phyloP scores from a whole-genome alignment of 2,113 vertebrate genomes.

The Cnemophilus loriae region DNA sequence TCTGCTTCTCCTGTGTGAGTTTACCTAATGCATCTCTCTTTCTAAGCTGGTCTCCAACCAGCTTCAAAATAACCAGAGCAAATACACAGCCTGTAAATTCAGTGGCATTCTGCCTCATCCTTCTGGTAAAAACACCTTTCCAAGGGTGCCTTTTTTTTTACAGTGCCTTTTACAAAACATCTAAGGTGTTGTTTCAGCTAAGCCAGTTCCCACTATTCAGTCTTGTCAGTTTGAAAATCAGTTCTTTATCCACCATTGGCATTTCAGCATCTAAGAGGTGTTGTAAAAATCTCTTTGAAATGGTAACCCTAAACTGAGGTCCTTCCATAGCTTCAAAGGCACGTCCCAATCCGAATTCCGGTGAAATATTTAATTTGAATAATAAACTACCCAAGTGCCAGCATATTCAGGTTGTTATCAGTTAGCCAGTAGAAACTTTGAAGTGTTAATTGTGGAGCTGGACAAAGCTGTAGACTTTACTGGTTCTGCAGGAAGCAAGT shows the following conservation, averaged over 20 bases:
- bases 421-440: conserved; percentile 44
- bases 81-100: not conserved
- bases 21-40: not conserved
- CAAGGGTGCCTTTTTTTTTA: not conserved
- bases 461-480: not conserved
- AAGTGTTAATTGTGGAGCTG: conserved; percentile 47
- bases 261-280: not conserved
- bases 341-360: not conserved
- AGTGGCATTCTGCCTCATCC: not conserved
- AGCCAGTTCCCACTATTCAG: not conserved
- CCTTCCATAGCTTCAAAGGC: conserved; percentile 19
- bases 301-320: not conserved
- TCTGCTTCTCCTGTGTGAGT: not conserved
- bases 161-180: not conserved
- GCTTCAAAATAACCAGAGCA: not conserved
- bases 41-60: not conserved
- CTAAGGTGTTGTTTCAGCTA: not conserved
- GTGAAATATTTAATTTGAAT: conserved; percentile 54
- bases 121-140: not conserved
- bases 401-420: conserved; percentile 22
- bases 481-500: not conserved
- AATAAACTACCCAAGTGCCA: not conserved
- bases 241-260: not conserved
- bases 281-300: conserved; percentile 50
- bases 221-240: not conserved